Evolutionary conservation across 1,140 invertebrate species (phyloP).

Genomic region (Pogonognathellus flavescens): DNA sequence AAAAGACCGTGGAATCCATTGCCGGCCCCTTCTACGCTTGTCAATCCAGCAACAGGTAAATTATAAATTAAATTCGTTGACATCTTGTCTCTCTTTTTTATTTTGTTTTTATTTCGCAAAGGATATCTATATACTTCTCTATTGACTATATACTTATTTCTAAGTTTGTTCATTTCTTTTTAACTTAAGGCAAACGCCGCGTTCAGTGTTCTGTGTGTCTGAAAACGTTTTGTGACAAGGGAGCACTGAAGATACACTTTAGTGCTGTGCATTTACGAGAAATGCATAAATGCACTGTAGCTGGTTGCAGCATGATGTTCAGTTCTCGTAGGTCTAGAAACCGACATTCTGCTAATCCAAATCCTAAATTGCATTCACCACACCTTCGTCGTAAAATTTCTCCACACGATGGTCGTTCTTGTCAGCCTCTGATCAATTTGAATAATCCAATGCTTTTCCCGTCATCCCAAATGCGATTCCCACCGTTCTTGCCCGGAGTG

Average conservation of each 20-base stretch:
- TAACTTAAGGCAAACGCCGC: conserved; percentile 89
- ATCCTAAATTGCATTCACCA: conserved; percentile 97
- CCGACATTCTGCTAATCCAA: conserved; percentile 97
- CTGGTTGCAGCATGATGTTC: conserved; percentile 99
- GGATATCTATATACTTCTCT: no score
- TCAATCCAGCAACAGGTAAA: conserved; percentile 87
- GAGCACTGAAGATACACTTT: conserved; percentile 99
- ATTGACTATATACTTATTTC: no score
- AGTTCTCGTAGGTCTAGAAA: conserved; percentile 91
- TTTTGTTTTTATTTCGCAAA: neutral
- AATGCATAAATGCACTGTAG: conserved; percentile 99
- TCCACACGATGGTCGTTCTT: conserved; percentile 89
- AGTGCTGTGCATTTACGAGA: conserved; percentile 98
- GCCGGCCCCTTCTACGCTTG: conserved; percentile 55
- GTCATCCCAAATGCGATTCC: conserved; percentile 42
- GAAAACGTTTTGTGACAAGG: conserved; percentile 99
- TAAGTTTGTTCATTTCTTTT: neutral
- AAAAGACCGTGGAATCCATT: conserved; percentile 56
- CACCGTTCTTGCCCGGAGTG: conserved; percentile 39
- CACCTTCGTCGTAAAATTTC: conserved; percentile 92
- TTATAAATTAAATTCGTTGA: neutral
- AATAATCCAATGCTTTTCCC: conserved; percentile 40
- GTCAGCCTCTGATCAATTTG: conserved; percentile 57
- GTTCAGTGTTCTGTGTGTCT: conserved; percentile 98
- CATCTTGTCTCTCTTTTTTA: neutral